phyloP scores from a whole-genome alignment of 37 sponge, comb jelly and placozoan genomes.

The Eunapius fragilis region DNA sequence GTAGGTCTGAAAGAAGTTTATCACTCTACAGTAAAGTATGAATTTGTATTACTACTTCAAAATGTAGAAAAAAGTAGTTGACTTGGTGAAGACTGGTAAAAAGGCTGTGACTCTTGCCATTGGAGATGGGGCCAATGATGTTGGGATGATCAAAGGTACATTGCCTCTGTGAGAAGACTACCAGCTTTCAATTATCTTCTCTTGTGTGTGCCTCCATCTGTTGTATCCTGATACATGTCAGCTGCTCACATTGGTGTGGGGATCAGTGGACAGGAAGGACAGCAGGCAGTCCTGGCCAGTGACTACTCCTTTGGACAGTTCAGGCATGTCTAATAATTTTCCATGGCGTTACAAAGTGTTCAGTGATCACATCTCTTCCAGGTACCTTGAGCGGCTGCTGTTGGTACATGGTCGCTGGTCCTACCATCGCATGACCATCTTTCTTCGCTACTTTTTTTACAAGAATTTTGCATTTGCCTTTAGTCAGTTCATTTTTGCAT shows the following conservation, averaged over 20 bases:
- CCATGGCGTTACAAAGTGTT: too few species aligned
- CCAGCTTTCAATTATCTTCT: too few species aligned
- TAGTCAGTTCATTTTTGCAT: conserved; percentile 91
- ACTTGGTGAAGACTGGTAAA: conserved; percentile 86
- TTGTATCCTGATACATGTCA: conserved; percentile 4
- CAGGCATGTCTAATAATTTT: conserved; percentile 32
- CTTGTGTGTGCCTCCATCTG: too few species aligned
- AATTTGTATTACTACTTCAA: background rate
- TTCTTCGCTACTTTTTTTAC: conserved; percentile 96
- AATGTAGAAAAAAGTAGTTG: conserved; percentile 88
- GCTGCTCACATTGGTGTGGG: conserved; percentile 99
- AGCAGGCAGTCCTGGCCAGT: conserved; percentile 96
- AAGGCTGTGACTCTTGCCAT: conserved; percentile 96
- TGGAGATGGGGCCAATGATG: conserved; percentile 99
- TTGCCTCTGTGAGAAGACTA: background rate
- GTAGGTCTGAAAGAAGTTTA: too few species aligned
- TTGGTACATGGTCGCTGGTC: conserved; percentile 98
- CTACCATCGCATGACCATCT: conserved; percentile 97
- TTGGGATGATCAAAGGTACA: conserved; percentile 98
- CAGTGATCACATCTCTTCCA: conserved; percentile 5
- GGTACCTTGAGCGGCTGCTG: conserved; percentile 88
- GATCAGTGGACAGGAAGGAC: conserved; percentile 98
- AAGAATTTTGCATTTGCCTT: conserved; percentile 99
- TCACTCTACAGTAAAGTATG: too few species aligned
- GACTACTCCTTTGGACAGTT: conserved; percentile 99